A percentile compares a stretch with the other conserved stretches of the same genome.
Evolutionary conservation across 2,888 invertebrate genomes (phyloP).

Genomic region (Morpho deidamia): DNA sequence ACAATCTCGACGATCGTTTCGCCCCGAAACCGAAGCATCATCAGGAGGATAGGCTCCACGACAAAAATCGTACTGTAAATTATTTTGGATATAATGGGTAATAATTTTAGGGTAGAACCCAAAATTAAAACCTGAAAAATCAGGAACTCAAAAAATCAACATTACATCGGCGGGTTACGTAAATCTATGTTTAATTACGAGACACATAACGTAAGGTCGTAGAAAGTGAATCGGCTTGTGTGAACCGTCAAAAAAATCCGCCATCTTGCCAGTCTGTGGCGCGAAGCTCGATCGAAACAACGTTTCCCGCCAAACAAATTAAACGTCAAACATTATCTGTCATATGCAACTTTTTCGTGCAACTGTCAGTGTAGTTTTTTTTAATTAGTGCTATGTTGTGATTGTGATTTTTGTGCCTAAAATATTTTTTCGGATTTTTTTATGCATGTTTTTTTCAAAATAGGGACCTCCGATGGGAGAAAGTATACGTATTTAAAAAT

Average conservation of each 20-base stretch:
- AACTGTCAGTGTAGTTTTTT: conserved; percentile 46
- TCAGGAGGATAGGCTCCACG: no score
- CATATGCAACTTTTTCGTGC: conserved; percentile 47
- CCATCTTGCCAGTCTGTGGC: conserved; percentile 74
- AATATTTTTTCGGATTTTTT: conserved; percentile 41
- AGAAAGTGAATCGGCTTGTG: conserved; percentile 78
- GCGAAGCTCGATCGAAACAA: conserved; percentile 62
- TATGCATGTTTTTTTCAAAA: conserved; percentile 38
- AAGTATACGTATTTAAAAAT: conserved; percentile 53
- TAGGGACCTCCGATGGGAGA: conserved; percentile 63
- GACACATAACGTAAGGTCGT: conserved; percentile 76
- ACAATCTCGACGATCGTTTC: no score
- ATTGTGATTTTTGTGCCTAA: conserved; percentile 60
- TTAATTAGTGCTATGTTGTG: conserved; percentile 40
- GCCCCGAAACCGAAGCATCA: no score
- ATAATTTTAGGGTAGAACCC: background rate
- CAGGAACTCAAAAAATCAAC: conserved; percentile 51
- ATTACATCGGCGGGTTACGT: conserved; percentile 71
- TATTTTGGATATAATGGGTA: background rate
- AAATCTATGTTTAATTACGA: conserved; percentile 73
- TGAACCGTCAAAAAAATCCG: conserved; percentile 76
- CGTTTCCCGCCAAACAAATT: conserved; percentile 63
- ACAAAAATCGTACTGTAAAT: no score
- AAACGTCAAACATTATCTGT: conserved; percentile 43
- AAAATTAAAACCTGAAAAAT: conserved; percentile 34